phyloP scores from a whole-genome alignment of 2,113 vertebrate genomes.

The Pollachius pollachius region DNA sequence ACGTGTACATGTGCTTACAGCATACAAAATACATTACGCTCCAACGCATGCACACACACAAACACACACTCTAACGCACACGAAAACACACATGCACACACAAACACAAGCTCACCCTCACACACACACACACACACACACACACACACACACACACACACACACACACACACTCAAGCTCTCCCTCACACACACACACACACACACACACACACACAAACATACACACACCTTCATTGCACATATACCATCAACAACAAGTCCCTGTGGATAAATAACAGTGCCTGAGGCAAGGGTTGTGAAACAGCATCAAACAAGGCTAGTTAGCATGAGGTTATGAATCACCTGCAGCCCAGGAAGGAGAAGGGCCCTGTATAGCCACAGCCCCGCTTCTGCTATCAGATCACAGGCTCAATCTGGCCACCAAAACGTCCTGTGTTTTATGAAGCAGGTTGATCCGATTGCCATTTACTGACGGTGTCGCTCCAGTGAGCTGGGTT shows the following conservation, averaged over 20 bases:
- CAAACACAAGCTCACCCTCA: conserved; percentile 1
- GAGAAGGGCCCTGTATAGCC: too few species aligned
- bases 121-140: conserved; percentile 20
- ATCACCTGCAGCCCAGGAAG: conserved; percentile 23
- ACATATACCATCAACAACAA: not conserved
- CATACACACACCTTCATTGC: not conserved
- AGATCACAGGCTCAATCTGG: conserved; percentile 11
- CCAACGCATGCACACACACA: not conserved
- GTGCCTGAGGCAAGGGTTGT: not conserved
- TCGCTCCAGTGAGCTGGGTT: too few species aligned
- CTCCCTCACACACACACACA: conserved; percentile 25
- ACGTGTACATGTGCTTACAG: too few species aligned
- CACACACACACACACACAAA: conserved; percentile 3
- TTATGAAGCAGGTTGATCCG: conserved; percentile 2
- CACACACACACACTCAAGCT: conserved; percentile 8
- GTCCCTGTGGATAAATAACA: conserved; percentile 12
- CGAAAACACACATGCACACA: not conserved
- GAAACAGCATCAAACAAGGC: conserved; percentile 44
- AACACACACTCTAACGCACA: conserved; percentile 3
- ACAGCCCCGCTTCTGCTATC: conserved; percentile 19
- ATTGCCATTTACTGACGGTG: too few species aligned
- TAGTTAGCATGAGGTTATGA: conserved; percentile 54
- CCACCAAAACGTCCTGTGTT: not conserved
- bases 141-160: conserved; percentile 13
- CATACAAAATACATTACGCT: not conserved